Evolutionary conservation across 1,140 invertebrate species (phyloP), one percentile per base, ranked within the genome.

Genomic region (Hormaphis cornu): DNA sequence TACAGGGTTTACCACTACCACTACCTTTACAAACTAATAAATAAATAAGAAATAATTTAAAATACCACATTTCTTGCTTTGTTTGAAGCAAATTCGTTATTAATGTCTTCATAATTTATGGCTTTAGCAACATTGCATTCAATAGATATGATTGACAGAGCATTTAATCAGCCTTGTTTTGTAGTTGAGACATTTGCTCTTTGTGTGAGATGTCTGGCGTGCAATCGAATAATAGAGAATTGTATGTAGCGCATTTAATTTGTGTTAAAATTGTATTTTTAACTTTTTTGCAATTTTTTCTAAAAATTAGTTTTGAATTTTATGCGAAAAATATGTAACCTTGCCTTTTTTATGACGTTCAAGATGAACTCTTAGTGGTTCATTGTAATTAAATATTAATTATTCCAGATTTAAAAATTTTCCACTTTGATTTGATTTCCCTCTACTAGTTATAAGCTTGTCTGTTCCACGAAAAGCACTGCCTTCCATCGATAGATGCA

Each of bases 101-200:
- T 35, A 35, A 35, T 35, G 5, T 35, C 33, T 35, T 35, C 33
- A 35, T 6, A 35, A 35, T 35, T 5, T 35, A 35, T 35, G 33
- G 33, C 10, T 35, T 35, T 35, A 35, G 33, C 33, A 35, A 35
- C 33, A 6, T 35, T 35, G 33, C 33, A 10, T 35, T 35, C 33
- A 35, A 35, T 35, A 10, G 33, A 35, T 35, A 35, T 35, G 33
- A 35, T n/a, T n/a, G n/a, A n/a, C n/a, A n/a, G n/a, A n/a, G n/a
- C n/a, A n/a, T n/a, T n/a, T n/a, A n/a, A n/a, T n/a, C n/a, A n/a
- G n/a, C n/a, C n/a, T n/a, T n/a, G n/a, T n/a, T n/a, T n/a, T n/a
- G n/a, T n/a, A n/a, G n/a, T 40, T 40, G 37, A 14, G 37, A 8
- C 37, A 40, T 53, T 44, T 75, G 74, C 52, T 72, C 70, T 35